These are phyloP conservation scores for Acomys russatus DNA, from an alignment of 2,797 vertebrate genomes.

Conservation along the genomic window DNA sequence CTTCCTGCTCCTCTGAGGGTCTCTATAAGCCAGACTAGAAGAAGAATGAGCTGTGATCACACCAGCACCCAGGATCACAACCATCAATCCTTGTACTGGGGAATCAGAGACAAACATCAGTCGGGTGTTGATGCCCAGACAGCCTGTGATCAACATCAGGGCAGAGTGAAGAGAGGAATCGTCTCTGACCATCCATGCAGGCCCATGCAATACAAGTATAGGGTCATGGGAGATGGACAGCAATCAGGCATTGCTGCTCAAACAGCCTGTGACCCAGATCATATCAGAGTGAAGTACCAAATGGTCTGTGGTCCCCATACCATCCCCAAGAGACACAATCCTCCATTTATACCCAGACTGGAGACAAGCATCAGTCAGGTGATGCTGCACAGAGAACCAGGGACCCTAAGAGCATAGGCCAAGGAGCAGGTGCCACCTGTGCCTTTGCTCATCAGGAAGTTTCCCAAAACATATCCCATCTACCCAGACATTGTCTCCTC, in stretches of 20 bases:
- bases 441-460: background rate
- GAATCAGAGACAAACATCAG: no score
- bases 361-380: background rate
- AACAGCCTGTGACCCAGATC: background rate
- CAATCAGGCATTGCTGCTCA: rapidly evolving
- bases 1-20: background rate
- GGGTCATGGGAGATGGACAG: background rate
- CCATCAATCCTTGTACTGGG: background rate
- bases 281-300: background rate
- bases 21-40: background rate
- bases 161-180: background rate
- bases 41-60: no score
- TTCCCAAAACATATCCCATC: background rate
- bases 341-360: no score
- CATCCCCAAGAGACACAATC: background rate
- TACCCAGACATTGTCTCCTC: background rate
- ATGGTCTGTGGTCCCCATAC: background rate
- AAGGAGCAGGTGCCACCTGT: no score
- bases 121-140: no score
- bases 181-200: background rate
- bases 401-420: background rate
- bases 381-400: background rate
- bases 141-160: background rate
- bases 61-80: background rate
- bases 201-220: no score